phyloP scores from a whole-genome alignment of 1,140 invertebrate genomes.

The Gryon sp. region DNA sequence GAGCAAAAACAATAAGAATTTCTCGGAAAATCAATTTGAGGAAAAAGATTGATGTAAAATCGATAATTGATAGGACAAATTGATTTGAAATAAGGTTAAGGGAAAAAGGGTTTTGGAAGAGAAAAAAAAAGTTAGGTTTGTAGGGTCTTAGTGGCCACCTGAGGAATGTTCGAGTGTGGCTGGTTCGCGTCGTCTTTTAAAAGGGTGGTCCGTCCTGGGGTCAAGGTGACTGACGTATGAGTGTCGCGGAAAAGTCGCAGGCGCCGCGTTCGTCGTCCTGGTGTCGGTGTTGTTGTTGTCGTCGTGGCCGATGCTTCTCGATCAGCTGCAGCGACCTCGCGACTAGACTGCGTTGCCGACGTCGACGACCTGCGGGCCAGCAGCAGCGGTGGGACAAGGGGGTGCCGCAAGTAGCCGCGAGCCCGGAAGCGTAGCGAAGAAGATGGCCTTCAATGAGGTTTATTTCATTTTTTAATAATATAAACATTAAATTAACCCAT shows the following conservation, averaged over 20 bases:
- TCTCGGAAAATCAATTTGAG: no score
- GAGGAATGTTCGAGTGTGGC: constrained; percentile 74
- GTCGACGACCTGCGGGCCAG: constrained; percentile 45
- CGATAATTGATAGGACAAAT: no score
- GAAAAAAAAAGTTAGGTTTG: constrained; percentile 19
- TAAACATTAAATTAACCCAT: constrained; percentile 34
- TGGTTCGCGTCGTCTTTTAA: constrained; percentile 24
- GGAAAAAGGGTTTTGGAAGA: constrained; percentile 1
- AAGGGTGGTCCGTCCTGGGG: constrained; percentile 50
- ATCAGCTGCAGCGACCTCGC: constrained; percentile 51
- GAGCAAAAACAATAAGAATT: background rate
- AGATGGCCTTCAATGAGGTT: constrained; percentile 80
- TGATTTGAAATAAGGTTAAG: no score
- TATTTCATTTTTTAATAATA: no score
- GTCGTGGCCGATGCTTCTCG: constrained; percentile 16
- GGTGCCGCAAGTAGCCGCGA: constrained; percentile 75
- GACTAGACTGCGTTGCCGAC: constrained; percentile 61
- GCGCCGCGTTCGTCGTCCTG: constrained; percentile 65
- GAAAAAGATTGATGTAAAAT: no score
- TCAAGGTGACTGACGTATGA: constrained; percentile 76
- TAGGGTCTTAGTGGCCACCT: constrained; percentile 71
- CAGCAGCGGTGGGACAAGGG: constrained; percentile 75
- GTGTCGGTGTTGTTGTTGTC: constrained; percentile 37
- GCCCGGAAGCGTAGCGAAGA: constrained; percentile 76
- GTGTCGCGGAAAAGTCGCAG: constrained; percentile 72